Evolutionary conservation across 2,888 invertebrate species (phyloP), one percentile per base, ranked within the genome.

Genomic region (Mesorhabditis sp.): DNA sequence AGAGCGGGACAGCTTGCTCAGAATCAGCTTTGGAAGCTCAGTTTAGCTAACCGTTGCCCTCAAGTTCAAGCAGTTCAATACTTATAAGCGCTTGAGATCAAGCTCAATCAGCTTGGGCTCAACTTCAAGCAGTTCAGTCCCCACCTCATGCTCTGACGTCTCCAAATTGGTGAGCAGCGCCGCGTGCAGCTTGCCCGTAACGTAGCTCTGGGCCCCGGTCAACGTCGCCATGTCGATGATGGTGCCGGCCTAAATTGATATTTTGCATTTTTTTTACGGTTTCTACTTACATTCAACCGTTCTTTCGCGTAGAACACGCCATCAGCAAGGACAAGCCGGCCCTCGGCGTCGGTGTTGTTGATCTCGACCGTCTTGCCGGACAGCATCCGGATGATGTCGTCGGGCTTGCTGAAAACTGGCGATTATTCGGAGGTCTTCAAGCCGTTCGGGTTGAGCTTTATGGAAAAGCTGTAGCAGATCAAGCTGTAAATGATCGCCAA

Each of bases 341-440:
- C 94, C 88, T 94, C 94, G 7, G 94, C 94, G 86, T 94, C 94
- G 0, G 94, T 94, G 86, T 94, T 94, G 87, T 93, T 94, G 79
- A 94, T 92, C 87, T 95, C 94, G 4, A 94, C 94, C 4, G 93
- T 93, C 88, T 89, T 92, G 3, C 94, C 94, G 0, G 93, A 93
- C 86, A 94, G 93, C 86, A 94, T 87, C n/a, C 90, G 91, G 86
- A 93, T 92, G 78, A 95, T 91, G 86, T 95, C 94, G 86, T 95
- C 94, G 0, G 94, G 94, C 67, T 81, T 81, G 73, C 78, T 82
- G 71, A 6, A 76, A 75, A 43, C 65, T 45, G 28, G 28, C 28
- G 1, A 28, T 28, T 28, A 1, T 28, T 28, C 28, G 1, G 1
- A 1, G 28, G 28, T 2, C 28, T 28, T 28, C 28, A 28, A 28